Percentiles rank a stretch among this genome's conserved stretches.
phyloP scores from a whole-genome alignment of 2,888 invertebrate genomes.

The Peribatodes rhomboidaria region DNA sequence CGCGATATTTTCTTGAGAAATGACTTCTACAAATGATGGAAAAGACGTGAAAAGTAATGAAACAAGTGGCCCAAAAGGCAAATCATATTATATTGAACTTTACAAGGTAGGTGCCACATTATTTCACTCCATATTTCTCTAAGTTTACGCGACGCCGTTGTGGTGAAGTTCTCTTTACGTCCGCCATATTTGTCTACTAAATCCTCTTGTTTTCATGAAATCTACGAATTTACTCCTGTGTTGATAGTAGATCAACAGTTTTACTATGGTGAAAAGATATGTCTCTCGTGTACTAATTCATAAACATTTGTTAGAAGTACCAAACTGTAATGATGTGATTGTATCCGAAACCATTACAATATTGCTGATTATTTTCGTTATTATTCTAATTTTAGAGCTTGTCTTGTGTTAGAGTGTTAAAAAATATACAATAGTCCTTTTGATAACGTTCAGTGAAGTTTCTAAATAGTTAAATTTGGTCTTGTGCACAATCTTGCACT shows the following conservation, averaged over 20 bases:
- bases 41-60: conserved; percentile 85
- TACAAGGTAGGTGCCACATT: conserved; percentile 80
- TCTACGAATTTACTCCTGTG: conserved; percentile 52
- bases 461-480: neutral
- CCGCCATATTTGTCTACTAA: conserved; percentile 84
- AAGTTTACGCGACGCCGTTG: conserved; percentile 76
- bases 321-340: conserved; percentile 17
- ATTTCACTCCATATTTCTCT: conserved; percentile 53
- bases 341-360: conserved; percentile 26
- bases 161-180: conserved; percentile 75
- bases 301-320: neutral
- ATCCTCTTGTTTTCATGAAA: conserved; percentile 80
- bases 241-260: conserved; percentile 36
- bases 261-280: neutral
- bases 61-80: conserved; percentile 80
- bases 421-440: neutral
- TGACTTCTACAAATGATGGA: conserved; percentile 87
- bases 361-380: conserved; percentile 2
- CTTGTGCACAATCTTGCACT: neutral
- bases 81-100: conserved; percentile 83
- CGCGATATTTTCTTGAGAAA: conserved; percentile 86
- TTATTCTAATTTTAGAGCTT: conserved; percentile 3
- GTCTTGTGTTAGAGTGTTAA: neutral
- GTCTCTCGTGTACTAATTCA: neutral
- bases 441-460: neutral